Evolutionary conservation across 2,113 vertebrate species (phyloP).

Genomic region (Willisornis vidua): DNA sequence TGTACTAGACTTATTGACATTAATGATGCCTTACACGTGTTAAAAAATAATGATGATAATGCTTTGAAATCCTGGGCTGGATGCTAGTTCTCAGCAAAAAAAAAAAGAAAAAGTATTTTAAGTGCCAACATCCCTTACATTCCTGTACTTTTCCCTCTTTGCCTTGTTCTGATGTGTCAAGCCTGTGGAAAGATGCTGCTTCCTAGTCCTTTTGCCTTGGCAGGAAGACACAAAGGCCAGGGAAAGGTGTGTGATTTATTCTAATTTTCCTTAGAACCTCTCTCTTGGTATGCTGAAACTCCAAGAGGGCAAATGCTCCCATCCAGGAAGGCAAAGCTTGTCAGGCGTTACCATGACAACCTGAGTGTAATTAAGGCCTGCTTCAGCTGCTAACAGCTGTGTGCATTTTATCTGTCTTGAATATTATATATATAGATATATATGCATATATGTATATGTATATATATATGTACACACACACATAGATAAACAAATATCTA

Average conservation of each 20-base stretch:
- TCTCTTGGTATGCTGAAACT: neutral
- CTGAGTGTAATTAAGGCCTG: conserved; percentile 79
- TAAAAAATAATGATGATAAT: neutral
- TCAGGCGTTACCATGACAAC: conserved; percentile 80
- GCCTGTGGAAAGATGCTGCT: neutral
- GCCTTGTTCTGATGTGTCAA: neutral
- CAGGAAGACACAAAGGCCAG: neutral
- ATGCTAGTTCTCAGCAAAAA: neutral
- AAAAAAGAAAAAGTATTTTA: neutral
- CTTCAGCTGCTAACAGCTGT: conserved; percentile 82
- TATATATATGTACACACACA: neutral
- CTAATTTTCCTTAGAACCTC: conserved; percentile 38
- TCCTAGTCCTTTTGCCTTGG: neutral
- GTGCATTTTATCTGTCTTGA: conserved; percentile 77
- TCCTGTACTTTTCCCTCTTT: neutral
- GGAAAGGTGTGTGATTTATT: conserved; percentile 41
- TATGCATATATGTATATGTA: too few species aligned
- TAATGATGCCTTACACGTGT: neutral
- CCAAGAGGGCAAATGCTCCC: conserved; percentile 70
- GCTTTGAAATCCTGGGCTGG: neutral
- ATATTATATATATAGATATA: conserved; percentile 24
- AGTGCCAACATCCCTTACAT: neutral
- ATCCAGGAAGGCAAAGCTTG: conserved; percentile 74
- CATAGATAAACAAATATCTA: conserved; percentile 7
- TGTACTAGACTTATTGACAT: neutral